These are phyloP conservation scores for Mystacides longicornis DNA, from an alignment of 2,888 invertebrate genomes.

Conservation along the genomic window DNA sequence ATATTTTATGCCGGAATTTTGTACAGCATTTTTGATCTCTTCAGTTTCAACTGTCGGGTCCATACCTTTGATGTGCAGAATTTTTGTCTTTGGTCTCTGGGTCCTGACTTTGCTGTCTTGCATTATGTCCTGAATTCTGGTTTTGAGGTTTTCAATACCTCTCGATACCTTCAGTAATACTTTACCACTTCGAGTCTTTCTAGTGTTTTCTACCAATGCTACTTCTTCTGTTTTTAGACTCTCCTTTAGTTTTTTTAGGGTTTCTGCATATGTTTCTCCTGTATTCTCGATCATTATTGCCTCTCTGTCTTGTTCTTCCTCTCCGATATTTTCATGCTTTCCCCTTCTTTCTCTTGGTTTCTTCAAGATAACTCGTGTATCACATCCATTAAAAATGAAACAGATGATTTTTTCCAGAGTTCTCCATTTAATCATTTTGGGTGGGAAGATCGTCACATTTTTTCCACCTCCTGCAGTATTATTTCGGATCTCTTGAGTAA, in stretches of 20 bases:
- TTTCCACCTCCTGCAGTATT: neutral
- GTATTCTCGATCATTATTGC: neutral
- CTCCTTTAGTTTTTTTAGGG: neutral
- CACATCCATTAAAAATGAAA: neutral
- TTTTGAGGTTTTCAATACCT: neutral
- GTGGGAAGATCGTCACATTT: neutral
- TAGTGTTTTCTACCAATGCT: neutral
- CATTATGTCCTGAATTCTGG: neutral
- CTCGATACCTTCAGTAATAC: neutral
- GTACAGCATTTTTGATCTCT: neutral
- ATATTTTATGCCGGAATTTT: neutral
- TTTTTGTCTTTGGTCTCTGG: neutral
- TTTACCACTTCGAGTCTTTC: neutral
- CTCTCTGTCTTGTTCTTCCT: neutral
- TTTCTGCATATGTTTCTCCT: neutral
- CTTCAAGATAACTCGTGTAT: neutral
- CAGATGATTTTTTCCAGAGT: neutral
- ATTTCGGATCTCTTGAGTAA: neutral
- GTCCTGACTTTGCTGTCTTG: neutral
- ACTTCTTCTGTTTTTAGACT: neutral
- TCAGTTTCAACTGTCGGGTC: neutral
- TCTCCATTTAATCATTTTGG: neutral
- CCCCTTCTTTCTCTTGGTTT: neutral
- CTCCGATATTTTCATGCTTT: neutral
- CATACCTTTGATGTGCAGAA: neutral